Evolutionary conservation across 2,113 vertebrate genomes (phyloP), one percentile per base, ranked within the genome.

Genomic region (Ascaphus truei): DNA sequence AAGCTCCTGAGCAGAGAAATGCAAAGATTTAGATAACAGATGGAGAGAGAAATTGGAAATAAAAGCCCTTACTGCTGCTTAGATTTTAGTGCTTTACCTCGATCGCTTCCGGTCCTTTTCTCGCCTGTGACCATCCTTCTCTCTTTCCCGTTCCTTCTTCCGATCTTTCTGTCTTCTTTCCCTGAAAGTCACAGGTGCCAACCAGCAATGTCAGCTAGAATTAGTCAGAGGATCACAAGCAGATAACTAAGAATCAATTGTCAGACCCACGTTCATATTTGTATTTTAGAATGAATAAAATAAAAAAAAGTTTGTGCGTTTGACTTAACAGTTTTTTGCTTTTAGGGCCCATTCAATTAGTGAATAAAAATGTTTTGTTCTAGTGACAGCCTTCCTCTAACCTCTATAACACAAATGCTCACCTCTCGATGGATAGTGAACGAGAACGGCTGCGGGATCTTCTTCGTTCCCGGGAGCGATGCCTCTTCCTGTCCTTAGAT

Each of bases 151-250:
- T 4, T 94, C 95, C 75, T 96, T 98, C 51, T 96, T 94, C 0
- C 91, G 89, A 37, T 96, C 95, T 77, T 95, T 96, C 78, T 89
- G 86, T 62, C 95, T 91, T 9, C 95, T 91, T 9, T 97, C 96
- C 87, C 96, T 98, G 75, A 0, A 16, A 29, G 37, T 0, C 62
- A 5, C 30, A 56, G 7, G 63, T 55, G 69, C 59, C 2, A 36
- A 63, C 48, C 31, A n/a, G n/a, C n/a, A n/a, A n/a, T n/a, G n/a
- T n/a, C n/a, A n/a, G n/a, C n/a, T n/a, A n/a, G n/a, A n/a, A n/a
- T n/a, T n/a, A n/a, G n/a, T n/a, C n/a, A n/a, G n/a, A n/a, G n/a
- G n/a, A n/a, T n/a, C n/a, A n/a, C n/a, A n/a, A n/a, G n/a, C n/a
- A n/a, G n/a, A n/a, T n/a, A n/a, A n/a, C n/a, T n/a, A n/a, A n/a